Percentiles rank a stretch among this genome's conserved stretches.
These are phyloP conservation scores for Rambutsinella grinnellia DNA, from an alignment of 2,888 invertebrate species.

Conservation along the genomic window DNA sequence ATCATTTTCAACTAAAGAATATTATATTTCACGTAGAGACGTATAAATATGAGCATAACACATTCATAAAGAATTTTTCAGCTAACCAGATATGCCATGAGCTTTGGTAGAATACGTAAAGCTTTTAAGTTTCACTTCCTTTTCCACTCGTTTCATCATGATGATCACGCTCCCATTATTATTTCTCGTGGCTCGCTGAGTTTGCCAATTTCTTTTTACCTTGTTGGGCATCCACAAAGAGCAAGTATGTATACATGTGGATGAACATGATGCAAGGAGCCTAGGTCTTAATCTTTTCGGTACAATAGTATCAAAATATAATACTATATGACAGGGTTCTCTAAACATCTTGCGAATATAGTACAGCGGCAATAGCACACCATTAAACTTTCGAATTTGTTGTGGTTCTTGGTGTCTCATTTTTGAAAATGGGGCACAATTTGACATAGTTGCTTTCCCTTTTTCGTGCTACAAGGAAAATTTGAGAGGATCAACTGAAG, in stretches of 20 bases:
- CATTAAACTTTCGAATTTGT: too few species aligned
- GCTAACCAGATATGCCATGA: too few species aligned
- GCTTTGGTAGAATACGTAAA: too few species aligned
- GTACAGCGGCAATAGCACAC: too few species aligned
- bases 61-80: neutral
- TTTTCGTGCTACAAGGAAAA: neutral
- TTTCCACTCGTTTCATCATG: neutral
- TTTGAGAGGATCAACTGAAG: constrained; percentile 19
- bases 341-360: too few species aligned
- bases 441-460: constrained; percentile 22
- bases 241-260: neutral
- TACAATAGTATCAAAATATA: too few species aligned
- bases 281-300: too few species aligned
- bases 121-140: neutral
- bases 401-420: neutral
- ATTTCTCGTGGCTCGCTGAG: neutral
- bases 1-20: neutral
- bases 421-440: constrained; percentile 26
- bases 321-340: too few species aligned
- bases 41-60: neutral
- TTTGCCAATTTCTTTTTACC: constrained; percentile 33
- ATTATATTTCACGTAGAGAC: neutral
- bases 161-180: constrained; percentile 5
- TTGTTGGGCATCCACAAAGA: constrained; percentile 11
- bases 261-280: neutral